Evolutionary conservation across 2,797 vertebrate genomes (phyloP).

Genomic region (Enoplosus armatus): DNA sequence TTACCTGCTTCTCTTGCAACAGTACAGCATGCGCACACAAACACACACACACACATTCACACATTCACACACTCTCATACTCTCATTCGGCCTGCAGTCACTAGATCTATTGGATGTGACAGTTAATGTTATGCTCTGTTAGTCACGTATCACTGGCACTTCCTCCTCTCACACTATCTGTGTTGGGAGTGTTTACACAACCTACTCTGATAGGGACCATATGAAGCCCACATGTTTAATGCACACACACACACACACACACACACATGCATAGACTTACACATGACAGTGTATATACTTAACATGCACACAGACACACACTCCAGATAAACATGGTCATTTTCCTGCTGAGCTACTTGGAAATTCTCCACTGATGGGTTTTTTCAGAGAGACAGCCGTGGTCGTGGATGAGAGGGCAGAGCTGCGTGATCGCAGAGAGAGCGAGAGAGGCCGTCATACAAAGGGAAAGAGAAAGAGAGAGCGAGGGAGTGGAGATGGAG

Average conservation of each 20-base stretch:
- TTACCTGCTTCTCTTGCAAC: slow-evolving; percentile 39
- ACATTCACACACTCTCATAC: background rate
- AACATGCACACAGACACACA: slow-evolving; percentile 19
- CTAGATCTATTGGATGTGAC: slow-evolving; percentile 80
- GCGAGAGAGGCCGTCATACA: background rate
- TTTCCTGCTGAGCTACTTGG: slow-evolving; percentile 48
- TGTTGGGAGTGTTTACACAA: slow-evolving; percentile 68
- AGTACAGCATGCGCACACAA: background rate
- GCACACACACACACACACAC: slow-evolving; percentile 9
- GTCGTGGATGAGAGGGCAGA: slow-evolving; percentile 17
- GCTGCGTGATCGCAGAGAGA: background rate
- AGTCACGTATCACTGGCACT: slow-evolving; percentile 65
- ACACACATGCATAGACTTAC: slow-evolving; percentile 3
- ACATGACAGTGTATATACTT: slow-evolving; percentile 6
- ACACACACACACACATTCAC: background rate
- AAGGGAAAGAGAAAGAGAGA: background rate
- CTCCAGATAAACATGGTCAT: slow-evolving; percentile 40
- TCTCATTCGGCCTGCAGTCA: slow-evolving; percentile 34
- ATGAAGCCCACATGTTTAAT: slow-evolving; percentile 41
- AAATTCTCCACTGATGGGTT: slow-evolving; percentile 51
- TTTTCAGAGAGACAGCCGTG: slow-evolving; percentile 51
- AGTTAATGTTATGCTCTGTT: slow-evolving; percentile 77
- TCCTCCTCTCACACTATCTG: slow-evolving; percentile 61
- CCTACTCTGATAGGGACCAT: slow-evolving; percentile 53
- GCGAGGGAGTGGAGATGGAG: background rate